Percentiles rank a stretch among this genome's conserved stretches.
Evolutionary conservation across 2,113 vertebrate species (phyloP).

Genomic region (Sylvia atricapilla): DNA sequence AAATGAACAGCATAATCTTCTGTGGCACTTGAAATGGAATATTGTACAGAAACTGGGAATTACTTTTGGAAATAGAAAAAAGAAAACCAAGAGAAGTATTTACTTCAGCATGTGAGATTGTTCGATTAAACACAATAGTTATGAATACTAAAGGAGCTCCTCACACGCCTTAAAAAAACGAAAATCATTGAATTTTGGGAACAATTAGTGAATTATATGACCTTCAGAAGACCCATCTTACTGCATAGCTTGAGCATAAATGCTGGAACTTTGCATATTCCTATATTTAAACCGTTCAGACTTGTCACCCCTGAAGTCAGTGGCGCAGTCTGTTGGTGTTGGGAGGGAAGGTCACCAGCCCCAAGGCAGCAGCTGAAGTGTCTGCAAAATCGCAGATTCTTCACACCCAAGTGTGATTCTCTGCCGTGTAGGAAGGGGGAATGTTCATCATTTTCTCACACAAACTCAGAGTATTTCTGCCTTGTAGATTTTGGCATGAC

Average conservation of each 20-base stretch:
- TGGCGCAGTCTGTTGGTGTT: neutral
- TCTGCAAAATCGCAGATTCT: neutral
- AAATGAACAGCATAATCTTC: neutral
- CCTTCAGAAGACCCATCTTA: neutral
- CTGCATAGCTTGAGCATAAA: neutral
- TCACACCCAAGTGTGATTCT: neutral
- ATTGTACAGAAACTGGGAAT: neutral
- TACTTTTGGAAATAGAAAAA: neutral
- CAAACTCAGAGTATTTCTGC: neutral
- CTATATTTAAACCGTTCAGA: neutral
- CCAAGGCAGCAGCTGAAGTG: neutral
- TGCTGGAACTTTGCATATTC: neutral
- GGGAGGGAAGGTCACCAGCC: neutral
- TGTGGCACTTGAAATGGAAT: neutral
- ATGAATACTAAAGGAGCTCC: neutral
- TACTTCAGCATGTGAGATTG: neutral
- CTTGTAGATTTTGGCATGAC: constrained; percentile 96
- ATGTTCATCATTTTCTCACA: neutral
- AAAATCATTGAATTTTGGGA: neutral
- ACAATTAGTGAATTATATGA: neutral
- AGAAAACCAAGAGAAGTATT: neutral
- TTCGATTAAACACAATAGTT: neutral
- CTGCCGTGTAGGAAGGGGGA: neutral
- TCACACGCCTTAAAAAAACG: neutral
- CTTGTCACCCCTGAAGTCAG: neutral